These are phyloP conservation scores for Drosophila triauraria DNA, from an alignment of 1,140 invertebrate genomes.

Conservation along the genomic window DNA sequence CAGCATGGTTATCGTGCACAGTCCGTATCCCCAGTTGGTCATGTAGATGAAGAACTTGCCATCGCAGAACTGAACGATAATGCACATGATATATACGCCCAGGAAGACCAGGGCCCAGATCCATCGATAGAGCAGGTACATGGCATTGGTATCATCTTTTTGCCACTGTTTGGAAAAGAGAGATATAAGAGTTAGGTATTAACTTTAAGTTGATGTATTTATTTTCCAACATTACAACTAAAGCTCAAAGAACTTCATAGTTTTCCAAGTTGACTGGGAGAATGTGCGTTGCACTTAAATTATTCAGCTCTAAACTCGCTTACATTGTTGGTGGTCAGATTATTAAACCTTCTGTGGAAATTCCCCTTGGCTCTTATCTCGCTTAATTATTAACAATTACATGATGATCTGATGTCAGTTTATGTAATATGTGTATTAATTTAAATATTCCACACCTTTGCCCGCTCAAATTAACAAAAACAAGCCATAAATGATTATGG, in stretches of 20 bases:
- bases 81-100: slow-evolving; percentile 85
- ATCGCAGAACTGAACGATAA: slow-evolving; percentile 85
- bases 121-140: slow-evolving; percentile 87
- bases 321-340: slow-evolving; percentile 18
- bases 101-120: slow-evolving; percentile 86
- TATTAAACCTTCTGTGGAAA: neutral
- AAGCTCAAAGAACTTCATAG: too few relatives aligned
- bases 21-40: slow-evolving; percentile 90
- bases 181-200: too few relatives aligned
- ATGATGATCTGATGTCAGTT: neutral
- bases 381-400: neutral
- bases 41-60: slow-evolving; percentile 88
- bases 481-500: slow-evolving; percentile 12
- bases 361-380: slow-evolving; percentile 20
- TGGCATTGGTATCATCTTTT: slow-evolving; percentile 73
- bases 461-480: slow-evolving; percentile 25
- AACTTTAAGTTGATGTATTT: too few relatives aligned
- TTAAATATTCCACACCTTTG: slow-evolving; percentile 33
- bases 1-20: slow-evolving; percentile 85
- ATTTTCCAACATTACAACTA: too few relatives aligned
- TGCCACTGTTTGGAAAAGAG: slow-evolving; percentile 86
- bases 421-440: slow-evolving; percentile 16
- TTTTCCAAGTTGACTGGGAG: too few relatives aligned
- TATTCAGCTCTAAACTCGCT: neutral
- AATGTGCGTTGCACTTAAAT: neutral